Evolutionary conservation across 2,797 vertebrate genomes (phyloP), one percentile per base, ranked within the genome.

Genomic region (Taenioides sp.): DNA sequence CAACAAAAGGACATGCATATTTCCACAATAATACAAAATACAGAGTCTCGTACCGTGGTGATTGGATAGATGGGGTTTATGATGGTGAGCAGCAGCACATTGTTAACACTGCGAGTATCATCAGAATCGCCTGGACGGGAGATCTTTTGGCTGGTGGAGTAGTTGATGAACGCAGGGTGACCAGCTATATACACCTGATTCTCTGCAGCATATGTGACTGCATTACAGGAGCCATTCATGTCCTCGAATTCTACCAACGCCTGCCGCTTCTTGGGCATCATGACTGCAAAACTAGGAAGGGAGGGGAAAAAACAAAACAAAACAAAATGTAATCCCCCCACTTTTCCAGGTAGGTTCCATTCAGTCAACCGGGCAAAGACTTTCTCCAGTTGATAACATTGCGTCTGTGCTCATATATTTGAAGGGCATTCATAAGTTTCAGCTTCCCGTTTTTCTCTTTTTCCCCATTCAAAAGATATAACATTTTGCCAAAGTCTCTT

Each of bases 61-160:
- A 95, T 93, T 0, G 93, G 96, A 72, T 96, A 98, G 80, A 97
- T 96, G 57, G 96, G 95, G 79, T 97, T 98, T 83, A 99, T 93
- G 81, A 99, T 96, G 18, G 97, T 98, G 80, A 99, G 97, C 50
- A 99, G 94, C 70, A 98, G 89, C 54, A 99, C 96, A 0, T 95
- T 97, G 91, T 98, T 98, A 82, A 98, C 96, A 0, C 95, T 97
- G 2, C 97, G 90, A 0, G 96, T 96, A 76, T 98, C 97, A 0
- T 98, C 97, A 0, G 95, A 92, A 86, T 98, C 97, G 0, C 96
- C 96, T 0, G 97, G 97, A 0, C 97, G 93, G 0, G 97, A 99
- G 71, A 98, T 99, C 87, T 99, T 99, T 89, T 99, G 97, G 88
- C 97, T 98, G 20, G 97, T 98, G 70, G 97, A 99, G 79, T 98